Evolutionary conservation across 2,888 invertebrate species (phyloP), one percentile per base, ranked within the genome.

Genomic region (Plagiodera versicolora): DNA sequence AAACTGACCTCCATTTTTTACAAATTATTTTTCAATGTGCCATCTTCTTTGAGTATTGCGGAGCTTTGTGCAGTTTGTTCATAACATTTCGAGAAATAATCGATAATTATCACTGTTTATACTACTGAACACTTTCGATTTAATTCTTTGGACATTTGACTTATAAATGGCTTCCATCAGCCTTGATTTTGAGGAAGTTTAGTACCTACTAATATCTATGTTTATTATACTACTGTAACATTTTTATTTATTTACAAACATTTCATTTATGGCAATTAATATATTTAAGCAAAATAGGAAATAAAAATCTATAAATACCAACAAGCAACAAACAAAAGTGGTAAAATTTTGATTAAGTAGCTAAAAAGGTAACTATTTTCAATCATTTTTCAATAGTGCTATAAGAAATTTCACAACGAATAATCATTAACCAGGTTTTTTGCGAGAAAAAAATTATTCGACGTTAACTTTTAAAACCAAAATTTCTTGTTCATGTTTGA

Each of bases 171-270:
- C 67, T 60, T 67, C 35, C 44, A 44, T 67, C 69, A 69, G 66
- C 67, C 69, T 69, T 59, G 24, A 67, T 65, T 64, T 63, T 61
- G 62, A 66, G 60, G 64, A 66, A 66, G 58, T 60, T 55, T 45
- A 60, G 60, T 53, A 44, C 19, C 8, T 18, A 32, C 44, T 52
- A 35, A 18, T 44, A 53, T 16, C 35, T 39, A 52, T 11, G 14
- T 2, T 10, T 32, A 39, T 32, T 10, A 32, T 2, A 14, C 39
- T 39, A 39, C 8, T 14, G 39, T 39, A 39, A 39, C 14, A 39
- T 14, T n/a, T n/a, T n/a, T n/a, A 39, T 39, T 39, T 39, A 39
- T 39, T 14, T 39, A 39, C 39, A 39, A 39, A 39, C 14, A 39
- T 14, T n/a, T 1, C 14, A 39, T 3, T 14, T 39, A 39, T 39